phyloP scores from a whole-genome alignment of 1,140 invertebrate species.

The Brachionus calyciflorus region DNA sequence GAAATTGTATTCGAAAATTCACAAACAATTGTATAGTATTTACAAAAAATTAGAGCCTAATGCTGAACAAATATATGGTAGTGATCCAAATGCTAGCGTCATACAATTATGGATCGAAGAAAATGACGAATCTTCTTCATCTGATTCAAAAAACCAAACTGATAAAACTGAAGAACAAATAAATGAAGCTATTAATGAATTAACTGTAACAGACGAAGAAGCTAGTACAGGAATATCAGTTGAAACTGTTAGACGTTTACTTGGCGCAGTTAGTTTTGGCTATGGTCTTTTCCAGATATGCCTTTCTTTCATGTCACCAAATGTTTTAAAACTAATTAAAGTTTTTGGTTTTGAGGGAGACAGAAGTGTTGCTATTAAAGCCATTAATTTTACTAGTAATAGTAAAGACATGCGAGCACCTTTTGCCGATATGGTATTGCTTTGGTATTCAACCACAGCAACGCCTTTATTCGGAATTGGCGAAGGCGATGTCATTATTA shows the following conservation, averaged over 20 bases:
- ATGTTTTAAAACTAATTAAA: constrained; percentile 68
- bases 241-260: constrained; percentile 65
- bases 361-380: constrained; percentile 65
- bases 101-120: constrained; percentile 40
- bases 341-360: constrained; percentile 73
- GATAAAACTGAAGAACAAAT: neutral
- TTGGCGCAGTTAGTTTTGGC: constrained; percentile 71
- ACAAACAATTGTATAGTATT: constrained; percentile 65
- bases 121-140: neutral
- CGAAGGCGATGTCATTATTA: constrained; percentile 66
- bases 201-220: constrained; percentile 4
- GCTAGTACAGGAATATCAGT: constrained; percentile 49
- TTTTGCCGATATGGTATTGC: constrained; percentile 68
- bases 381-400: constrained; percentile 68
- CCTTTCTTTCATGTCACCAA: constrained; percentile 69
- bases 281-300: constrained; percentile 72
- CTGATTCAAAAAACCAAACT: constrained; percentile 16
- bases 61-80: constrained; percentile 47
- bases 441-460: constrained; percentile 74
- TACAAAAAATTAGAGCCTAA: constrained; percentile 56
- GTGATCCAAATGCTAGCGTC: constrained; percentile 57
- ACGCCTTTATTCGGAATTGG: constrained; percentile 71
- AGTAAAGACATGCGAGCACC: constrained; percentile 72
- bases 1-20: constrained; percentile 71
- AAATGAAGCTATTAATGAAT: neutral